A percentile compares a stretch with the other conserved stretches of the same genome.
Evolutionary conservation across 2,888 invertebrate species (phyloP).

Genomic region (Drosophila parthenogenetica): DNA sequence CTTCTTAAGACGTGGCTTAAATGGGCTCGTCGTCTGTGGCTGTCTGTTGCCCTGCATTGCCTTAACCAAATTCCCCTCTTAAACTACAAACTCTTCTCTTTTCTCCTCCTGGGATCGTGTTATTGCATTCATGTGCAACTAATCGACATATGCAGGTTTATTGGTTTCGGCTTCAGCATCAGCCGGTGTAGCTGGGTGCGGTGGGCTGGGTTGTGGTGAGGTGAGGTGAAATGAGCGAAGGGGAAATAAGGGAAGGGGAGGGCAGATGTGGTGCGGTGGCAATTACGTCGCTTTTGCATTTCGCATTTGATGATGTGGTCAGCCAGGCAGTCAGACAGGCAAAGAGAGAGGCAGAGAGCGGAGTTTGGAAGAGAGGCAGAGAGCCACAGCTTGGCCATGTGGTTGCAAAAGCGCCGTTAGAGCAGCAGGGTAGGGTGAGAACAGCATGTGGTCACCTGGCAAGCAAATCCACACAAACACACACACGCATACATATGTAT

Average conservation of each 20-base stretch:
- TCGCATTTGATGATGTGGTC: slow-evolving; percentile 74
- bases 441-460: slow-evolving; percentile 71
- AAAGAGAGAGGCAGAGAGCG: slow-evolving; percentile 22
- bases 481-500: neutral
- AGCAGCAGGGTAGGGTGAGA: slow-evolving; percentile 32
- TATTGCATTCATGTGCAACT: slow-evolving; percentile 70
- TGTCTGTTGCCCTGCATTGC: slow-evolving; percentile 28
- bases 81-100: neutral
- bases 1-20: slow-evolving; percentile 65
- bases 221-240: too few relatives aligned
- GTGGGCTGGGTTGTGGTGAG: neutral
- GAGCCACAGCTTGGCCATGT: slow-evolving; percentile 57
- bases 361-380: slow-evolving; percentile 23
- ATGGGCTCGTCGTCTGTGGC: slow-evolving; percentile 54
- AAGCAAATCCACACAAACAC: slow-evolving; percentile 25
- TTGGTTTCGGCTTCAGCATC: slow-evolving; percentile 63
- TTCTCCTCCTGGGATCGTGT: slow-evolving; percentile 21
- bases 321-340: slow-evolving; percentile 39
- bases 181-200: slow-evolving; percentile 32
- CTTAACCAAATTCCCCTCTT: slow-evolving; percentile 6
- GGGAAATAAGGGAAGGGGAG: too few relatives aligned
- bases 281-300: slow-evolving; percentile 71
- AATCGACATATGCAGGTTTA: slow-evolving; percentile 75
- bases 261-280: slow-evolving; percentile 52
- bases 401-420: slow-evolving; percentile 69